Evolutionary conservation across 2,888 invertebrate genomes (phyloP), one percentile per base, ranked within the genome.

Genomic region (Palloptera scutellata): DNA sequence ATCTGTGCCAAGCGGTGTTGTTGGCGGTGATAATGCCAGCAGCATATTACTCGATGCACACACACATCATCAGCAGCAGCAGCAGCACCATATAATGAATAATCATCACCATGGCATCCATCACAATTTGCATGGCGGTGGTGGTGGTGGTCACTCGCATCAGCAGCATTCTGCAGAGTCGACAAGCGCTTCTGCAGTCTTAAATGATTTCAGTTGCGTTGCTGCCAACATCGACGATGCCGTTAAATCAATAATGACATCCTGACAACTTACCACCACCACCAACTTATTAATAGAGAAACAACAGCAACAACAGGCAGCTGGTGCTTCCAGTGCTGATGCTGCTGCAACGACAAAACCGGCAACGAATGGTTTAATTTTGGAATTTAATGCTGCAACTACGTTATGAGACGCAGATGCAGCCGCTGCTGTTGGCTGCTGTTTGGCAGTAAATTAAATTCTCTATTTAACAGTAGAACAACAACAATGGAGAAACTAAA

Each of bases 221-320:
- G 74, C 83, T 58, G 80, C 81, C 54, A 78, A 78, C 62, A 79
- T 87, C 54, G 87, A 87, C 71, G 87, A 87, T 76, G 86, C 87
- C 42, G 87, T 88, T 45, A 86, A 87, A 72, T 87, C 88, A 68
- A 88, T 88, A 73, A 84, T 87, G 78, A 85, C 85, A 61, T 86
- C 86, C 79, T 86, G 86, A 86, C 86, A 82, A 72, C 78, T 77
- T 65, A 74, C 72, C 54, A 41, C 60, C 17, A 19, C 68, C 64
- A 41, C 12, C 66, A 61, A 45, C 52, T 41, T 41, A 43, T 45
- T 61, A 53, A 66, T 59, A 20, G 58, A 57, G n/a, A 66, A 60
- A 13, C 64, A 65, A 17, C 68, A 66, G 30, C 70, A 68, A 19
- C 55, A 57, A 12, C 59, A 54, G 19, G 17, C 63, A 41, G 19